Evolutionary conservation across 64 coral and sea anemone species (phyloP).

Genomic region (Dendronephthya gigantea): DNA sequence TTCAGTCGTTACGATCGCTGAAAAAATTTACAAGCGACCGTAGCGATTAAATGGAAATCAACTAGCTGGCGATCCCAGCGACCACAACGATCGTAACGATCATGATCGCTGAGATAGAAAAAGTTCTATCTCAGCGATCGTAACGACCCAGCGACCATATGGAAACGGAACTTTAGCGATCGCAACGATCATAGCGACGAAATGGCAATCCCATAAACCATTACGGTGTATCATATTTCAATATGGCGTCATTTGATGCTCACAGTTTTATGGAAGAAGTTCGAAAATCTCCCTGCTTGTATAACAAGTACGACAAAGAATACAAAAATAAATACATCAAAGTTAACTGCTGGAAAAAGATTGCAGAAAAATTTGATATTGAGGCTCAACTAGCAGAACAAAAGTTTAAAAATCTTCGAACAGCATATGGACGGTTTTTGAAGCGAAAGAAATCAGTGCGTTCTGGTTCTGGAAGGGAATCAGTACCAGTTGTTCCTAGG

Average conservation of each 20-base stretch:
- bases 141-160: neutral
- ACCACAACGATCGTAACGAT: neutral
- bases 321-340: neutral
- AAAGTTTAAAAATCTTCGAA: constrained; percentile 35
- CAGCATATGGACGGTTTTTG: constrained; percentile 21
- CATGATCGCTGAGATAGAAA: neutral
- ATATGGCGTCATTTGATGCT: neutral
- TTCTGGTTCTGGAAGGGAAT: constrained; percentile 10
- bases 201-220: neutral
- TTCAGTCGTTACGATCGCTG: neutral
- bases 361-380: neutral
- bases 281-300: constrained; percentile 11
- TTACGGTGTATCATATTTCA: neutral
- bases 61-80: too few species aligned
- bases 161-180: neutral
- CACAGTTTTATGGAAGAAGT: constrained; percentile 35
- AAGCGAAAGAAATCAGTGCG: neutral
- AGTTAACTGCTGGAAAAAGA: neutral
- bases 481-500: constrained; percentile 23
- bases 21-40: neutral
- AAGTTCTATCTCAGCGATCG: neutral
- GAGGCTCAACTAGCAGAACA: neutral
- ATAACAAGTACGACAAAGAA: neutral
- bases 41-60: too few species aligned
- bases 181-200: neutral